Conservation (phyloP, 23 tunicate genomes). For the Halocynthia roretzi region DNA sequence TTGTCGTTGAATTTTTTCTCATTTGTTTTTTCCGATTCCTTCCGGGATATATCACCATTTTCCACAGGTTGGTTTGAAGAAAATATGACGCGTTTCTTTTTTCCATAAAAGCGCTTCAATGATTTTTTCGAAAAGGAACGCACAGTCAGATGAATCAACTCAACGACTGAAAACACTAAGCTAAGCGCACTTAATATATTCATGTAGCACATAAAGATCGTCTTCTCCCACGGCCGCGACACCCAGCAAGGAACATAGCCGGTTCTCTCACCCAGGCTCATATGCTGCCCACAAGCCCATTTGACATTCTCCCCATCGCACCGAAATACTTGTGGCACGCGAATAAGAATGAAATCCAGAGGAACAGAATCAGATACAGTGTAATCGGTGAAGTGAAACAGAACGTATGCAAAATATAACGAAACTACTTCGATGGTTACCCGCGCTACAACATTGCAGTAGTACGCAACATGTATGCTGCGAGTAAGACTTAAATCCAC, state of each 20-base stretch:
- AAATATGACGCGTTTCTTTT: too few species aligned
- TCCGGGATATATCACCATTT: too few species aligned
- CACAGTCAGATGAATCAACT: slow-evolving; percentile 36
- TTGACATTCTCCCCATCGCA: slow-evolving; percentile 58
- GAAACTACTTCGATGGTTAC: slow-evolving; percentile 43
- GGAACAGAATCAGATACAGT: slow-evolving; percentile 18
- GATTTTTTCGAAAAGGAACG: neutral
- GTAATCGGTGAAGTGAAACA: slow-evolving; percentile 73
- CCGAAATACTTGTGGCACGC: slow-evolving; percentile 68
- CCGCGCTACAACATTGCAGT: slow-evolving; percentile 40
- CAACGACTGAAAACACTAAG: slow-evolving; percentile 34
- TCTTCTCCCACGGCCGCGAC: slow-evolving; percentile 94
- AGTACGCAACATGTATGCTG: slow-evolving; percentile 43
- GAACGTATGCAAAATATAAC: slow-evolving; percentile 52
- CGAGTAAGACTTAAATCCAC: slow-evolving; percentile 33
- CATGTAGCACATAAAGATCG: slow-evolving; percentile 88
- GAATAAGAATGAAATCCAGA: slow-evolving; percentile 50
- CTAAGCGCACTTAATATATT: slow-evolving; percentile 67
- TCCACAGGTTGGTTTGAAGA: too few species aligned
- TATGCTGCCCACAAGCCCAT: slow-evolving; percentile 83
- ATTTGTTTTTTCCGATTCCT: too few species aligned
- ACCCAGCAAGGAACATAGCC: slow-evolving; percentile 96
- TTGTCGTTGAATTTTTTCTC: too few species aligned
- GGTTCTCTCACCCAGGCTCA: slow-evolving; percentile 45
- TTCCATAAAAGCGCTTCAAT: too few species aligned